These are phyloP conservation scores for Frieseomelitta varia DNA, from an alignment of 1,140 invertebrate genomes.

Conservation along the genomic window DNA sequence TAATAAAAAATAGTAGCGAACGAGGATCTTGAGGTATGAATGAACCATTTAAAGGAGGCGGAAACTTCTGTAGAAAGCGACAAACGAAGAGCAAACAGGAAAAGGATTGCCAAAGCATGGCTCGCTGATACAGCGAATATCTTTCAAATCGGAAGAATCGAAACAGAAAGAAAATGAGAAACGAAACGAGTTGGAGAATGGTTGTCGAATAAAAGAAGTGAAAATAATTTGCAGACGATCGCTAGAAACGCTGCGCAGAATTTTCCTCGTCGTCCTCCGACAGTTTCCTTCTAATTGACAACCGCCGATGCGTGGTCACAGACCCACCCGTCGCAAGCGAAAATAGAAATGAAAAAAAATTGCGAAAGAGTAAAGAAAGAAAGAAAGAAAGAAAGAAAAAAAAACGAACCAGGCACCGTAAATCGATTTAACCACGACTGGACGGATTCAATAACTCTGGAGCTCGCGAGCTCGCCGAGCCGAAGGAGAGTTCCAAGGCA, in stretches of 20 bases:
- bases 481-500: constrained; percentile 56
- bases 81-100: neutral
- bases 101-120: neutral
- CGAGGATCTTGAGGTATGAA: neutral
- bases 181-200: neutral
- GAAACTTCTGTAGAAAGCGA: neutral
- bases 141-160: neutral
- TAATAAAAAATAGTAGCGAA: neutral
- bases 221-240: too few relatives aligned
- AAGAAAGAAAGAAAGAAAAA: neutral
- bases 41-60: neutral
- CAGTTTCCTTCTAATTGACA: too few relatives aligned
- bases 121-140: neutral
- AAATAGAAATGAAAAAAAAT: neutral
- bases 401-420: constrained; percentile 20
- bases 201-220: too few relatives aligned
- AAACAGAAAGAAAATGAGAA: neutral
- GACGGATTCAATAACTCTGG: constrained; percentile 68
- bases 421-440: constrained; percentile 58
- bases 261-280: too few relatives aligned
- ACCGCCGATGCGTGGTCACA: too few relatives aligned
- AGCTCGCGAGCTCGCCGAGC: neutral
- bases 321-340: neutral
- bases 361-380: neutral
- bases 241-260: too few relatives aligned